Evolutionary conservation across 2,797 vertebrate species (phyloP), one percentile per base, ranked within the genome.

Genomic region (Scolopax bukidnonensis): DNA sequence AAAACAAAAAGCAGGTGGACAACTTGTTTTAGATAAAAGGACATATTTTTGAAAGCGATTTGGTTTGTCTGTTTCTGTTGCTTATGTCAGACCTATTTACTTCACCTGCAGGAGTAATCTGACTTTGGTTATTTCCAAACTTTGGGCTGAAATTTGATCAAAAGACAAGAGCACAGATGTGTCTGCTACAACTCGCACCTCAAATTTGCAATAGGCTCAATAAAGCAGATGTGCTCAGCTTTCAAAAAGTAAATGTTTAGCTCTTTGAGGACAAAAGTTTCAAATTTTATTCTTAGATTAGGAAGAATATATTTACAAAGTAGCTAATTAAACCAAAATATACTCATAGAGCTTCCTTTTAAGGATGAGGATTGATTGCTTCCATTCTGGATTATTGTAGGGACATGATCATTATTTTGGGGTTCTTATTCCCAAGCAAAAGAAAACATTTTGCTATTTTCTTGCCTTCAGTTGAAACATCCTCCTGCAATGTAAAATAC

Each of bases 61-160:
- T 82, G 36, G 5, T 38, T 88, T 87, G 51, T 91, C 87, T 94
- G 24, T 79, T 82, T 91, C 75, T 94, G 20, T 88, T 93, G 67
- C 63, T 87, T 56, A 14, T 79, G 71, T 91, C 88, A 88, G 20
- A 76, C 36, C 40, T 81, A 91, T 95, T 95, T 84, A 79, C 21
- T 79, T 94, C 83, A 96, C 91, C 85, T 95, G 63, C 59, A 84
- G 32, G 18, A 96, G 14, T 64, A 86, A 89, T 70, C 43, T 89
- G 74, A 73, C 38, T 95, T 78, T 56, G 60, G 67, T 76, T 91
- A 82, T 84, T 94, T 95, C 50, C 50, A 90, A 27, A 76, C 51
- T 87, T 91, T 36, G 67, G 25, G n/a, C 11, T 94, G 50, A 83
- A 94, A 59, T 45, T 63, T 47, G 56, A 40, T 32, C 18, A 70